Evolutionary conservation across 2,888 invertebrate species (phyloP).

Genomic region (Clusia tigrina): DNA sequence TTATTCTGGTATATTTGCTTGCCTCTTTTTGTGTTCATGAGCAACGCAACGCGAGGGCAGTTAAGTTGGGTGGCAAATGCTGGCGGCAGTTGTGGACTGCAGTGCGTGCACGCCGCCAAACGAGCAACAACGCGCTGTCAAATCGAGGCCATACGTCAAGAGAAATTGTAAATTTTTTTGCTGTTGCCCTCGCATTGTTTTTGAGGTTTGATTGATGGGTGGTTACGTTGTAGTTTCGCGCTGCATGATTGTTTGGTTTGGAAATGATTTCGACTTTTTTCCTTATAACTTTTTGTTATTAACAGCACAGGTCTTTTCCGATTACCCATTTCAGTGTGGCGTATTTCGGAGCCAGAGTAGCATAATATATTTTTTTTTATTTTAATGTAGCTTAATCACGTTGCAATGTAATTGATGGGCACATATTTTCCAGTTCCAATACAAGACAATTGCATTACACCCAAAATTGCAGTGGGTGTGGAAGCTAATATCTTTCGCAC

Average conservation of each 20-base stretch:
- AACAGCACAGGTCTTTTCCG: too few relatives aligned
- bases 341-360: too few relatives aligned
- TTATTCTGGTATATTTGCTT: background rate
- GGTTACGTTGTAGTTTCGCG: background rate
- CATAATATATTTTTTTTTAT: too few relatives aligned
- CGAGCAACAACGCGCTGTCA: background rate
- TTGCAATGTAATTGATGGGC: too few relatives aligned
- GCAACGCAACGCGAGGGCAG: background rate
- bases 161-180: background rate
- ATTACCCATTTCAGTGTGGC: too few relatives aligned
- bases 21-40: background rate
- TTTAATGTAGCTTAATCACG: too few relatives aligned
- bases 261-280: background rate
- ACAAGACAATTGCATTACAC: too few relatives aligned
- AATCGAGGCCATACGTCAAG: conserved; percentile 6
- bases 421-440: too few relatives aligned
- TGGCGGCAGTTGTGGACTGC: conserved; percentile 1
- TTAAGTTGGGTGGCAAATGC: conserved; percentile 1
- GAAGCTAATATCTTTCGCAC: too few relatives aligned
- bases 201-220: conserved; percentile 12
- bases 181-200: background rate
- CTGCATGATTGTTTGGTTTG: conserved; percentile 7
- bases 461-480: too few relatives aligned
- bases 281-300: too few relatives aligned
- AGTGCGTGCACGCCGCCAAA: background rate